These are phyloP conservation scores for Albula goreensis DNA, from an alignment of 2,113 vertebrate genomes.

Conservation along the genomic window DNA sequence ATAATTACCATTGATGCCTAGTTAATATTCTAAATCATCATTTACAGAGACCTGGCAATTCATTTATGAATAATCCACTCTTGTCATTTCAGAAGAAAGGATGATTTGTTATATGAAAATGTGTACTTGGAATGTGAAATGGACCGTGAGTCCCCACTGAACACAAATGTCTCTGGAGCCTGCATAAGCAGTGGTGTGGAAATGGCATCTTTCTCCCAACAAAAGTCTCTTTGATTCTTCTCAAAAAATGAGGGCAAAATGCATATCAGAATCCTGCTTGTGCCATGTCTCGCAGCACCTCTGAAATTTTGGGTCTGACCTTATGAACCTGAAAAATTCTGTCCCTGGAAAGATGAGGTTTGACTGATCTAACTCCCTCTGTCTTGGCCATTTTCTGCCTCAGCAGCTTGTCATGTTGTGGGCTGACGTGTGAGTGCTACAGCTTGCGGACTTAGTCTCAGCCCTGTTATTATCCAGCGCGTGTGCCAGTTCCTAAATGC, in stretches of 20 bases:
- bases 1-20: not conserved
- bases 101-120: not conserved
- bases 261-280: not conserved
- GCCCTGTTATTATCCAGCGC: constrained; percentile 54
- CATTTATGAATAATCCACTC: not conserved
- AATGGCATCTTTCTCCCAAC: constrained; percentile 1
- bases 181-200: not conserved
- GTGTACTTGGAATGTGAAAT: no score
- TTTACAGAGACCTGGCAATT: not conserved
- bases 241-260: constrained; percentile 6
- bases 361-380: not conserved
- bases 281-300: not conserved
- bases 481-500: constrained; percentile 61
- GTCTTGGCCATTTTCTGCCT: no score
- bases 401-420: no score
- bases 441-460: no score
- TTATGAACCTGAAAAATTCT: not conserved
- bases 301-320: not conserved
- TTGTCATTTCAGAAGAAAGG: not conserved
- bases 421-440: no score
- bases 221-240: not conserved
- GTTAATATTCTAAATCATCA: not conserved
- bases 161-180: not conserved
- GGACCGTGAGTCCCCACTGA: not conserved
- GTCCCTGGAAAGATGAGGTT: constrained; percentile 6